A percentile compares a stretch with the other conserved stretches of the same genome.
Conservation (phyloP, 2,888 invertebrate genomes). For the Didymodactylos carnosus region DNA sequence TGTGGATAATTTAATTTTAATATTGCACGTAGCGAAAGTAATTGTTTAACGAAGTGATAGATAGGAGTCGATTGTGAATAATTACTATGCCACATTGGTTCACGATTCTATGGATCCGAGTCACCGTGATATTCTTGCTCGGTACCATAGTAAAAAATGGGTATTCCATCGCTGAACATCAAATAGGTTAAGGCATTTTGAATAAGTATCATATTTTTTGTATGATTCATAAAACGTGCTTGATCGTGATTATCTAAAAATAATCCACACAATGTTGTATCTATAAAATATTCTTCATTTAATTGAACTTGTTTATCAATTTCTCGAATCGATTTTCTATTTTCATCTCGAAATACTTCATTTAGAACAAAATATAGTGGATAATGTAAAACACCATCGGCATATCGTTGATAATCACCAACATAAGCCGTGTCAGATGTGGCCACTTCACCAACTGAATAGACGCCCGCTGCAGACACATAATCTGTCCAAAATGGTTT, state of each 20-base stretch:
- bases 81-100: conserved; percentile 17
- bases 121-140: conserved; percentile 18
- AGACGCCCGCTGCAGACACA: conserved; percentile 16
- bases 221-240: conserved; percentile 18
- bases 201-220: conserved; percentile 16
- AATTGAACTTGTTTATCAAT: background rate
- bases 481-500: conserved; percentile 18
- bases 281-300: conserved; percentile 17
- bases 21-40: background rate
- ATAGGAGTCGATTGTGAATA: background rate
- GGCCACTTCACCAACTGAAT: conserved; percentile 18
- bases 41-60: background rate
- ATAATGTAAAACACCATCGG: conserved; percentile 18
- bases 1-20: background rate
- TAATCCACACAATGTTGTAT: conserved; percentile 17
- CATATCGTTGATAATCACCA: conserved; percentile 17
- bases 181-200: conserved; percentile 18
- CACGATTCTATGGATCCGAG: conserved; percentile 18
- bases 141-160: conserved; percentile 20
- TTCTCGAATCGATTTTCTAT: conserved; percentile 9
- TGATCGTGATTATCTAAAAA: conserved; percentile 21
- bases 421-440: conserved; percentile 17
- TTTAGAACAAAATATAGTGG: conserved; percentile 17
- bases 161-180: conserved; percentile 18
- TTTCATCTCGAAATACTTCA: conserved; percentile 15